Conservation (phyloP, 2,797 vertebrate species). For the Carduelis carduelis region DNA sequence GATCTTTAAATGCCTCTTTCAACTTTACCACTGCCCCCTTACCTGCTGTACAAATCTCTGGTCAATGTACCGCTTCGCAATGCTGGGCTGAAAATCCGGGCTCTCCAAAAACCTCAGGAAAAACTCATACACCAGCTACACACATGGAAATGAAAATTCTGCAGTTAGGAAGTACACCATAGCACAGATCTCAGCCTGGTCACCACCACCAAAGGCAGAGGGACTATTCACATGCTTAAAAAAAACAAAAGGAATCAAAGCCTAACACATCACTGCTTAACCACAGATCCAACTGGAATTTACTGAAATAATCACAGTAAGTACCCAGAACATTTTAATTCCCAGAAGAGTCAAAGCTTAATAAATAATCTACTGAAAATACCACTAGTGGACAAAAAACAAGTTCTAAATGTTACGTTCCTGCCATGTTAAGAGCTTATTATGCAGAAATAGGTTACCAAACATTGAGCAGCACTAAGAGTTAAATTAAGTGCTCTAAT, state of each 20-base stretch:
- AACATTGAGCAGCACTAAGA: neutral
- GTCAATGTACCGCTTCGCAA: conserved; percentile 93
- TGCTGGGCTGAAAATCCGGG: conserved; percentile 95
- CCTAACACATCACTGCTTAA: neutral
- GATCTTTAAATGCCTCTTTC: neutral
- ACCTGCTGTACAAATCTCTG: conserved; percentile 99
- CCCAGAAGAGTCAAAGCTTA: neutral
- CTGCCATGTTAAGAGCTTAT: neutral
- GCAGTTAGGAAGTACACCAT: neutral
- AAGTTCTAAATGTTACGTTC: neutral
- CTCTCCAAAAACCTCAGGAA: conserved; percentile 96
- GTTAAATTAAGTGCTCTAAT: neutral
- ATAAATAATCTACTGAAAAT: neutral
- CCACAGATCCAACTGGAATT: neutral
- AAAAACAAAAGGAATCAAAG: neutral
- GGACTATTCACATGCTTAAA: neutral
- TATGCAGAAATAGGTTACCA: neutral
- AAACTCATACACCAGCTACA: conserved; percentile 96
- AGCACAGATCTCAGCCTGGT: neutral
- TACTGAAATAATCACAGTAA: neutral
- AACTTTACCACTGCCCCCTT: neutral
- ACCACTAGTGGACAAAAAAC: neutral
- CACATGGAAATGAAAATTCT: conserved; percentile 22
- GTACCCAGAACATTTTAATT: neutral
- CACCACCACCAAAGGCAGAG: neutral